A percentile compares a stretch with the other conserved stretches of the same genome.
These are phyloP conservation scores for Mesembrinibis cayennensis DNA, from an alignment of 2,113 vertebrate species.

Conservation along the genomic window DNA sequence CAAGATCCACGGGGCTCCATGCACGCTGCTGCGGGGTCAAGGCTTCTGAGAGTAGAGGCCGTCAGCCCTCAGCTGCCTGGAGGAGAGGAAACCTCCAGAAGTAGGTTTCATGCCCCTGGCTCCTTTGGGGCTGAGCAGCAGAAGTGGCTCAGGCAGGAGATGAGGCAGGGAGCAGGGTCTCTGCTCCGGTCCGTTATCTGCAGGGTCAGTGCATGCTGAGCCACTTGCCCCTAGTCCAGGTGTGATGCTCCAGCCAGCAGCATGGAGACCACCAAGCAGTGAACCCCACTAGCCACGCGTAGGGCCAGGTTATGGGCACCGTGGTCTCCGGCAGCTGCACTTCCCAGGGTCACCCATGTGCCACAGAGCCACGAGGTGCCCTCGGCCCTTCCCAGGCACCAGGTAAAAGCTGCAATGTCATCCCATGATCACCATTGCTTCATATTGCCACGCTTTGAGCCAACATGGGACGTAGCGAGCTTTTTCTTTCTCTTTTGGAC, in stretches of 20 bases:
- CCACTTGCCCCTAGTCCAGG: background rate
- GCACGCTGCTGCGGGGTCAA: background rate
- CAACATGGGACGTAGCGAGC: background rate
- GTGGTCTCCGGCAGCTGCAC: background rate
- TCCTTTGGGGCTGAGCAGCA: background rate
- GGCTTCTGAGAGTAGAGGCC: background rate
- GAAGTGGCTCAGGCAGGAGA: background rate
- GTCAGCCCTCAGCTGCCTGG: background rate
- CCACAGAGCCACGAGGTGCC: background rate
- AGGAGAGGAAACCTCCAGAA: background rate
- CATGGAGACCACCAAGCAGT: background rate
- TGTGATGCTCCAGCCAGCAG: background rate
- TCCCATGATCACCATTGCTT: constrained; percentile 61
- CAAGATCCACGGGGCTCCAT: accelerated
- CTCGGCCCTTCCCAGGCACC: background rate
- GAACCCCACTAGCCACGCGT: background rate
- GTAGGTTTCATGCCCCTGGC: background rate
- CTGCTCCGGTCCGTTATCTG: accelerated
- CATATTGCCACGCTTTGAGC: constrained; percentile 50
- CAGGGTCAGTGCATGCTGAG: background rate
- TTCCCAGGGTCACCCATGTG: background rate
- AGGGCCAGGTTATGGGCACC: background rate
- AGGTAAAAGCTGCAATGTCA: constrained; percentile 47
- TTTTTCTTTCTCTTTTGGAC: constrained; percentile 39
- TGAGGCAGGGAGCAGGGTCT: background rate